A percentile compares a stretch with the other conserved stretches of the same genome.
phyloP scores from a whole-genome alignment of 2,113 vertebrate species.

The Chrysemys picta region DNA sequence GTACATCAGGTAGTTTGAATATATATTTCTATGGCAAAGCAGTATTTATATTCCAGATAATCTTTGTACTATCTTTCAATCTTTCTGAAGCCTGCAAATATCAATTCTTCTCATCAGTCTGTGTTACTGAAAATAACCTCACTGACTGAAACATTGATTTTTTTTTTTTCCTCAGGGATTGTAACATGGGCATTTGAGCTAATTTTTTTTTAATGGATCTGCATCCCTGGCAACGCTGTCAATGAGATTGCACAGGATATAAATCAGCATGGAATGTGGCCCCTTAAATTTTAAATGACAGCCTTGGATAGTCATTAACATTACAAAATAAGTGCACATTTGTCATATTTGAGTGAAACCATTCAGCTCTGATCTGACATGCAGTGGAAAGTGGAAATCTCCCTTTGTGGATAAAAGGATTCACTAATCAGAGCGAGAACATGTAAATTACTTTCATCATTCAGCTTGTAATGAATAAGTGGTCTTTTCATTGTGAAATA shows the following conservation, averaged over 20 bases:
- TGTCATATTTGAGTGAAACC: background rate
- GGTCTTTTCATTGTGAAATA: background rate
- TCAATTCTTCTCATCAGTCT: background rate
- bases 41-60: background rate
- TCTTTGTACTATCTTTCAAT: background rate
- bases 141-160: background rate
- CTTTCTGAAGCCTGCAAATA: background rate
- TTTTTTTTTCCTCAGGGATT: background rate
- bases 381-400: background rate
- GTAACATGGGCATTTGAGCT: background rate
- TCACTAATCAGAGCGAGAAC: background rate
- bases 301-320: background rate
- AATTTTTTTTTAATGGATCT: background rate
- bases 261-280: background rate
- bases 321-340: rapidly evolving
- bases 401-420: background rate
- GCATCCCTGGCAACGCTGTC: background rate
- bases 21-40: background rate
- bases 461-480: background rate
- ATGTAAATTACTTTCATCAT: background rate
- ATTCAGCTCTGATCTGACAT: background rate
- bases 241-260: background rate
- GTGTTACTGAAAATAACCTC: background rate
- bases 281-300: rapidly evolving
- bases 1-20: background rate